These are phyloP conservation scores for Tragulus kanchil DNA, from an alignment of 2,113 vertebrate genomes.

Conservation along the genomic window DNA sequence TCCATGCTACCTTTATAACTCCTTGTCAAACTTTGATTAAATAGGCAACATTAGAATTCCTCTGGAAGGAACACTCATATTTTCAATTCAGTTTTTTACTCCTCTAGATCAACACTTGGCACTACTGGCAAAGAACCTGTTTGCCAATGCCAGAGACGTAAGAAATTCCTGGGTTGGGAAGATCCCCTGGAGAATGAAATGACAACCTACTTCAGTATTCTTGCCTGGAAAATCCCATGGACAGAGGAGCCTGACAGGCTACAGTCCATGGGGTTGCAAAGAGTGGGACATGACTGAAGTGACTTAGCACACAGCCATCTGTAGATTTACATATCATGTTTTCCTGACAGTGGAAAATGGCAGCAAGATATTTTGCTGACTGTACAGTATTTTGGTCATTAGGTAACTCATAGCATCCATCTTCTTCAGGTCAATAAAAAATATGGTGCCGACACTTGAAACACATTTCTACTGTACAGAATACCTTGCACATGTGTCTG, in stretches of 20 bases:
- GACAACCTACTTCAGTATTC: no score
- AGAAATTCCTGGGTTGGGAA: no score
- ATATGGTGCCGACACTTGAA: constrained; percentile 42
- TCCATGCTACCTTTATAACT: neutral
- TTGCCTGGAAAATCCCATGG: no score
- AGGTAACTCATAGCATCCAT: neutral
- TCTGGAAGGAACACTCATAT: neutral
- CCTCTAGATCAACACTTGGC: neutral
- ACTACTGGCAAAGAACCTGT: no score
- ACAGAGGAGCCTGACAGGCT: no score
- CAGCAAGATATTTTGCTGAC: constrained; percentile 7
- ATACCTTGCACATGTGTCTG: neutral
- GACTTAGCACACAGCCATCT: no score
- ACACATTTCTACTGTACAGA: neutral
- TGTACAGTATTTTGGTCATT: neutral
- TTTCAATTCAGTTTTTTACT: neutral
- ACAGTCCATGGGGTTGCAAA: no score
- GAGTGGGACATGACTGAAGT: no score
- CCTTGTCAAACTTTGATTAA: neutral
- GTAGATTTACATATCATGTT: neutral
- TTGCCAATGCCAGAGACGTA: no score
- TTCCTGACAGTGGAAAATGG: neutral
- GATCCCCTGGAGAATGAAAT: no score
- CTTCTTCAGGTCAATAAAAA: constrained; percentile 38
- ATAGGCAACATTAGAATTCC: neutral